Percentiles rank a stretch among this genome's conserved stretches.
These are phyloP conservation scores for Sebastes dallii DNA, from an alignment of 2,797 vertebrate genomes.

Conservation along the genomic window DNA sequence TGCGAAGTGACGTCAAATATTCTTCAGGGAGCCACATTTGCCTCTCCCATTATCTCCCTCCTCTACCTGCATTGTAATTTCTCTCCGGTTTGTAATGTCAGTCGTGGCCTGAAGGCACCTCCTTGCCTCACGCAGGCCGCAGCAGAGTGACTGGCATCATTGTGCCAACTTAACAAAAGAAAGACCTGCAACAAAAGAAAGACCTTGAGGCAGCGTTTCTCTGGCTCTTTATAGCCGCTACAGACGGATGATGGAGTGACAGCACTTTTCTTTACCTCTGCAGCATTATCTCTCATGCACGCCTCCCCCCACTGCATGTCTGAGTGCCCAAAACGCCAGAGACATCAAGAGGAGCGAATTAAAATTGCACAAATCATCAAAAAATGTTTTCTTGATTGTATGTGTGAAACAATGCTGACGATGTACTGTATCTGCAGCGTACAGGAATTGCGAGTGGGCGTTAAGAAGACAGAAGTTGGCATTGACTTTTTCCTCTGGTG, in stretches of 20 bases:
- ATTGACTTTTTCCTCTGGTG: constrained; percentile 43
- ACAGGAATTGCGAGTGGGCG: constrained; percentile 31
- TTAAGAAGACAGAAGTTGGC: constrained; percentile 42
- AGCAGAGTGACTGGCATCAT: constrained; percentile 53
- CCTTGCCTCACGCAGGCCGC: constrained; percentile 21
- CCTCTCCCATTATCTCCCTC: constrained; percentile 4
- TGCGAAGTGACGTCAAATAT: neutral
- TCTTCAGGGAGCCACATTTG: neutral
- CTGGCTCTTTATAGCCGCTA: constrained; percentile 34
- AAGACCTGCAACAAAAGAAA: constrained; percentile 47
- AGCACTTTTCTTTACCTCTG: constrained; percentile 19
- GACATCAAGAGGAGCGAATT: neutral
- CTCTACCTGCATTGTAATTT: constrained; percentile 42
- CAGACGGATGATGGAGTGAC: constrained; percentile 41
- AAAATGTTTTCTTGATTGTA: neutral
- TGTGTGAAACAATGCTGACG: constrained; percentile 25
- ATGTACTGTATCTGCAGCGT: neutral
- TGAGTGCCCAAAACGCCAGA: neutral
- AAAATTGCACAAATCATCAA: neutral
- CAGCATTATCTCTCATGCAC: constrained; percentile 31
- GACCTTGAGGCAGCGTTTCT: constrained; percentile 55
- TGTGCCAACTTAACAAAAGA: constrained; percentile 59
- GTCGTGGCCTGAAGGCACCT: constrained; percentile 36
- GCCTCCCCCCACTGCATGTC: neutral
- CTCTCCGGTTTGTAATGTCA: constrained; percentile 34